These are phyloP conservation scores for Phaedon cochleariae DNA, from an alignment of 2,888 invertebrate genomes.

Conservation along the genomic window DNA sequence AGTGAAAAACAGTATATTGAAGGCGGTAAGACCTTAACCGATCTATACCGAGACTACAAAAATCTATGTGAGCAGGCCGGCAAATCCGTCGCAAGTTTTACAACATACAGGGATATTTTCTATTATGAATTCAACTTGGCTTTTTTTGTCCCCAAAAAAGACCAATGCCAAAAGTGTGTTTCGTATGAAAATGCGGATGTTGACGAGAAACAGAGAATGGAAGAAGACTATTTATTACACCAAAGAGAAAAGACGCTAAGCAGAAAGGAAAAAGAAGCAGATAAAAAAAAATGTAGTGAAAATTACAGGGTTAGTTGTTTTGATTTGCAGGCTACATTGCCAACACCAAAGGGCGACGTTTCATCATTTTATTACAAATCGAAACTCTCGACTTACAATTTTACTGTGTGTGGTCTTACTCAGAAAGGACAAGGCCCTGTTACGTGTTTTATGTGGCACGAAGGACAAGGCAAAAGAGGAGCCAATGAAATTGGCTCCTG, in stretches of 20 bases:
- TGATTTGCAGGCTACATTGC: slow-evolving; percentile 44
- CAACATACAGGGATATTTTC: slow-evolving; percentile 20
- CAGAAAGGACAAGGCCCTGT: slow-evolving; percentile 45
- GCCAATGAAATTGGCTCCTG: slow-evolving; percentile 41
- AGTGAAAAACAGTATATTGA: slow-evolving; percentile 24
- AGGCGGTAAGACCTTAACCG: slow-evolving; percentile 27
- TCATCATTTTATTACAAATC: slow-evolving; percentile 43
- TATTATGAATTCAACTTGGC: slow-evolving; percentile 28
- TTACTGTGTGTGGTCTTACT: slow-evolving; percentile 47
- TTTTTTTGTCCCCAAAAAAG: slow-evolving; percentile 31
- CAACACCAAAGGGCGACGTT: slow-evolving; percentile 37
- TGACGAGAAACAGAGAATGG: slow-evolving; percentile 11
- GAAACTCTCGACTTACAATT: slow-evolving; percentile 46
- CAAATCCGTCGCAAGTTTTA: slow-evolving; percentile 1
- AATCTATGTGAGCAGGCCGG: slow-evolving; percentile 5
- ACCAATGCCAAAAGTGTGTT: slow-evolving; percentile 22
- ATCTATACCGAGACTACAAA: slow-evolving; percentile 26
- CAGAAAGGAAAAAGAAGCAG: slow-evolving; percentile 26
- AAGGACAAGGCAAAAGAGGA: too few species aligned
- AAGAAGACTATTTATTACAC: slow-evolving; percentile 16
- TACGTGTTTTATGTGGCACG: too few species aligned
- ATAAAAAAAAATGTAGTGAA: slow-evolving; percentile 16
- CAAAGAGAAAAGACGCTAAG: slow-evolving; percentile 20
- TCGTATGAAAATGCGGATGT: slow-evolving; percentile 25
- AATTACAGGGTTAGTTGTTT: slow-evolving; percentile 24